These are phyloP conservation scores for Podilymbus podiceps DNA, from an alignment of 2,113 vertebrate species.

Conservation along the genomic window DNA sequence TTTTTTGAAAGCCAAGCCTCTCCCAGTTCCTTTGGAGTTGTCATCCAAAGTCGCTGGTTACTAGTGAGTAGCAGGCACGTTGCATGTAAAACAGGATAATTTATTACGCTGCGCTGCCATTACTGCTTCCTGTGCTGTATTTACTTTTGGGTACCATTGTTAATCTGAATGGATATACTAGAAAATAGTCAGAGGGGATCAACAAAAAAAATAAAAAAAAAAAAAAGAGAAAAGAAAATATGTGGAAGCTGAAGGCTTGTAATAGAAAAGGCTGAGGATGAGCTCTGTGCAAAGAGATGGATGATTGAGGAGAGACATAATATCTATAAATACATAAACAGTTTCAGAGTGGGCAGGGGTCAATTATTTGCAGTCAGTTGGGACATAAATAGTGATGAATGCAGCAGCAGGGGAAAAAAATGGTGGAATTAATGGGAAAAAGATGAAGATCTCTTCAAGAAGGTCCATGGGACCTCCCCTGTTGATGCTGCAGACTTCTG, in stretches of 20 bases:
- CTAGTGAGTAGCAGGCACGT: neutral
- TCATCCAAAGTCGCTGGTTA: neutral
- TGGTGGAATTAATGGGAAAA: neutral
- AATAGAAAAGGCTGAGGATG: neutral
- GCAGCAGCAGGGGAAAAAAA: neutral
- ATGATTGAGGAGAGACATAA: neutral
- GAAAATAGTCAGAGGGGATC: neutral
- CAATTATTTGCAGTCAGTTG: constrained; percentile 13
- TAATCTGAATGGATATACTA: neutral
- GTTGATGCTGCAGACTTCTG: neutral
- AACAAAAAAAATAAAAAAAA: neutral
- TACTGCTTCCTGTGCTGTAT: neutral
- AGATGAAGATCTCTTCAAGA: neutral
- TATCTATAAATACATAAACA: neutral
- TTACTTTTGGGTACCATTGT: neutral
- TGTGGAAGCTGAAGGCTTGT: neutral
- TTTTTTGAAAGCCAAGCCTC: neutral
- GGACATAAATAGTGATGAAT: constrained; percentile 9
- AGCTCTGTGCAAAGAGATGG: neutral
- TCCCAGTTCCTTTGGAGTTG: neutral
- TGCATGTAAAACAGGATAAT: neutral
- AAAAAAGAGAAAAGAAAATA: neutral
- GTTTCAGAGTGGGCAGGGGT: neutral
- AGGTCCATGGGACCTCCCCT: neutral
- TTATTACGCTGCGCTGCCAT: neutral